Conservation (phyloP, 2,888 invertebrate genomes). For the Drosophila infuscata region DNA sequence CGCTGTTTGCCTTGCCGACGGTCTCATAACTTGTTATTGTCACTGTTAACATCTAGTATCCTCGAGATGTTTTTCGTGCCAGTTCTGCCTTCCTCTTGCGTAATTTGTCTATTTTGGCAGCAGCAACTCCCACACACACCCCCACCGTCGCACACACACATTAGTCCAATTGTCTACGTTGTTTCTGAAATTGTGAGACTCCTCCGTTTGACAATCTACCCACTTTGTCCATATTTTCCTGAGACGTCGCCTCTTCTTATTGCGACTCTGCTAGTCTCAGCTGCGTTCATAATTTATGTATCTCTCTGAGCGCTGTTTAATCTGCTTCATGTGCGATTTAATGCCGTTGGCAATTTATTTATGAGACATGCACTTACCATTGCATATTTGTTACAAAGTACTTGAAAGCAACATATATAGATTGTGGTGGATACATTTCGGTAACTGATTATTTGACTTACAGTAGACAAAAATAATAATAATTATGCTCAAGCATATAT, state of each 20-base stretch:
- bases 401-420: background rate
- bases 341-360: conserved; percentile 38
- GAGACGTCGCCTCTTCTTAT: background rate
- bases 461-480: background rate
- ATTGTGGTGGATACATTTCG: background rate
- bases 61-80: conserved; percentile 37
- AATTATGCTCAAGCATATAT: background rate
- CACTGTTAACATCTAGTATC: conserved; percentile 73
- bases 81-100: conserved; percentile 15
- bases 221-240: conserved; percentile 1
- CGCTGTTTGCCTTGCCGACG: conserved; percentile 34
- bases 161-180: conserved; percentile 43
- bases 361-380: conserved; percentile 31
- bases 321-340: conserved; percentile 55
- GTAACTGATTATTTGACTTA: background rate
- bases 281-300: conserved; percentile 55
- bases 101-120: conserved; percentile 55
- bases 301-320: conserved; percentile 43
- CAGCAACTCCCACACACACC: conserved; percentile 7
- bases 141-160: conserved; percentile 3
- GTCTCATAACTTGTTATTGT: conserved; percentile 77
- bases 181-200: conserved; percentile 25
- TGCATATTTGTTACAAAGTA: conserved; percentile 36
- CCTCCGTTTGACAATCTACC: conserved; percentile 25
- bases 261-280: conserved; percentile 26